These are phyloP conservation scores for Arctopsyche grandis DNA, from an alignment of 1,140 invertebrate species.

Conservation along the genomic window DNA sequence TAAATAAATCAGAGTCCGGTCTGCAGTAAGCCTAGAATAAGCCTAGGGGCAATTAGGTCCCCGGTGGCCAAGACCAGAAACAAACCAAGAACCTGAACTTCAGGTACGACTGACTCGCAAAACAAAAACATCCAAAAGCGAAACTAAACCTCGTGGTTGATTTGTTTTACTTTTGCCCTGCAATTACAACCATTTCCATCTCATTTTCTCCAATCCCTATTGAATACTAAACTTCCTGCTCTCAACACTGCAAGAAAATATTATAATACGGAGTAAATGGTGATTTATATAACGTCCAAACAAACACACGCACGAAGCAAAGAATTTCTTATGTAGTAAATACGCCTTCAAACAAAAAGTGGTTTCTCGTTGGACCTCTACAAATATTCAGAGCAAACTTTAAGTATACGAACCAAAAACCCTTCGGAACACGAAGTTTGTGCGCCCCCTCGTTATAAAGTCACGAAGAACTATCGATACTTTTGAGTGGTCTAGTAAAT, in stretches of 20 bases:
- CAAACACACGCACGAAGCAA: neutral
- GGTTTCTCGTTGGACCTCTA: constrained; percentile 35
- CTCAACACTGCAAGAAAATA: too few relatives aligned
- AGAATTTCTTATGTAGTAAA: constrained; percentile 38
- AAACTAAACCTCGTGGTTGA: constrained; percentile 28
- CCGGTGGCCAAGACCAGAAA: constrained; percentile 30
- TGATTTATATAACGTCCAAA: neutral
- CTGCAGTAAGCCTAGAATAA: constrained; percentile 38
- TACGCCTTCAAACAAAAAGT: constrained; percentile 44
- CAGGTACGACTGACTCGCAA: constrained; percentile 31
- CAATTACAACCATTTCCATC: constrained; percentile 7
- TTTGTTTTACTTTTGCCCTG: constrained; percentile 31
- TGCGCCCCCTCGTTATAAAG: constrained; percentile 40
- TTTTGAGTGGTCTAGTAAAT: constrained; percentile 24
- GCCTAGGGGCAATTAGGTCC: constrained; percentile 43
- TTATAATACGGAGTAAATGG: too few relatives aligned
- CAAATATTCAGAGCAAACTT: constrained; percentile 43
- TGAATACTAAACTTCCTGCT: too few relatives aligned
- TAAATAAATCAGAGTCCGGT: constrained; percentile 43
- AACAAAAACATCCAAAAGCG: constrained; percentile 28
- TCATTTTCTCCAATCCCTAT: constrained; percentile 4
- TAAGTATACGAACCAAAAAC: constrained; percentile 31
- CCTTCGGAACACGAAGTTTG: constrained; percentile 37
- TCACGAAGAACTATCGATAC: constrained; percentile 45
- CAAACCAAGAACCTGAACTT: constrained; percentile 20